These are phyloP conservation scores for Bellardia pandia DNA, from an alignment of 2,888 invertebrate species.

Conservation along the genomic window DNA sequence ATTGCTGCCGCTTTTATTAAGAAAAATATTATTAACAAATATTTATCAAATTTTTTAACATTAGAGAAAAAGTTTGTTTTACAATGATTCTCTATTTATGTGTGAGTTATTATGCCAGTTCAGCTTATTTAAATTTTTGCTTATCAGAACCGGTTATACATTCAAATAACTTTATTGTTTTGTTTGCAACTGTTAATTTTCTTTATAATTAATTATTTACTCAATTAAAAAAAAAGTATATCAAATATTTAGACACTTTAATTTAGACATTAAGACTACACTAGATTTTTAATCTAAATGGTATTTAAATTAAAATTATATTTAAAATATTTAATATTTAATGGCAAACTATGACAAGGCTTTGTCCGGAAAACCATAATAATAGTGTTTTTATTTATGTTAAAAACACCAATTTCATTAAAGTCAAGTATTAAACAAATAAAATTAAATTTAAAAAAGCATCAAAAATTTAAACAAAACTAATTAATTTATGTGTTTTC, in stretches of 20 bases:
- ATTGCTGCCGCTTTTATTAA: too few relatives aligned
- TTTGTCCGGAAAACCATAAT: slow-evolving; percentile 54
- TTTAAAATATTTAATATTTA: slow-evolving; percentile 1
- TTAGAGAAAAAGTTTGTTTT: too few relatives aligned
- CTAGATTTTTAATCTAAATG: background rate
- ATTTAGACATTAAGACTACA: slow-evolving; percentile 22
- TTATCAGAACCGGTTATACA: background rate
- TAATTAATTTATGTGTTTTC: background rate
- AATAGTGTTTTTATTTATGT: background rate
- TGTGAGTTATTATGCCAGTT: too few relatives aligned
- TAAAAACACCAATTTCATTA: background rate
- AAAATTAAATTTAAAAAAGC: background rate
- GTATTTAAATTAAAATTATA: slow-evolving; percentile 12
- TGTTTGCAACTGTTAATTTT: background rate
- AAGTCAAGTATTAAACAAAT: background rate
- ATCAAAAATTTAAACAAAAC: background rate
- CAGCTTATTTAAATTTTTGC: too few relatives aligned
- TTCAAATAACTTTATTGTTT: background rate
- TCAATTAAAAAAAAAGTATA: background rate
- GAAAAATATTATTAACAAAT: too few relatives aligned
- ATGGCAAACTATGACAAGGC: slow-evolving; percentile 32
- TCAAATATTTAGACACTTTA: slow-evolving; percentile 37
- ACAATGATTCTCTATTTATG: too few relatives aligned
- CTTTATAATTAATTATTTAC: background rate
- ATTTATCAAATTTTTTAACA: too few relatives aligned